phyloP scores from a whole-genome alignment of 2,113 vertebrate genomes.

The Macaca nemestrina region DNA sequence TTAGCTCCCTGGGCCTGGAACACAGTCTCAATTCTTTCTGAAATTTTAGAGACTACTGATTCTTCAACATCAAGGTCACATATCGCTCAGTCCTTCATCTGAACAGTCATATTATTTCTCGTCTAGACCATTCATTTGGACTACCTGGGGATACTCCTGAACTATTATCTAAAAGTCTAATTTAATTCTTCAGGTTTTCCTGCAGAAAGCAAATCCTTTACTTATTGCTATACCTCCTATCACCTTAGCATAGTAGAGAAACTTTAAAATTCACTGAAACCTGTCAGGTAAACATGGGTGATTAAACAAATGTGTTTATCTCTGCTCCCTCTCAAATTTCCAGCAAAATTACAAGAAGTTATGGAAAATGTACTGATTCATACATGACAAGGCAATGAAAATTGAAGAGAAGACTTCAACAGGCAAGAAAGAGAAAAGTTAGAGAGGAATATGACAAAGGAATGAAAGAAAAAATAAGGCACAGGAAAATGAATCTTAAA shows the following conservation, averaged over 20 bases:
- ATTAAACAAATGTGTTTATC: background rate
- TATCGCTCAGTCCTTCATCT: background rate
- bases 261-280: slow-evolving; percentile 21
- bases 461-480: background rate
- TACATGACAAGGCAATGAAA: background rate
- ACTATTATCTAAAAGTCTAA: background rate
- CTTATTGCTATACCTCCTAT: background rate
- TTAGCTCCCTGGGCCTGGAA: background rate
- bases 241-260: background rate
- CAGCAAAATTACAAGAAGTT: background rate
- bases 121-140: background rate
- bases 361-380: background rate
- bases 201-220: background rate
- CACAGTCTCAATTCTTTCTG: background rate
- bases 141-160: background rate
- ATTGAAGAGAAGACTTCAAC: background rate
- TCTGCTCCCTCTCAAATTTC: background rate
- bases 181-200: slow-evolving; percentile 41
- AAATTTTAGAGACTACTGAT: background rate
- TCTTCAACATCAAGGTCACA: background rate
- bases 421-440: background rate
- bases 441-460: background rate
- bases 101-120: background rate
- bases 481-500: background rate
- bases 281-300: background rate